Evolutionary conservation across 2,113 vertebrate species (phyloP), one percentile per base, ranked within the genome.

Genomic region (Myotis davidii): DNA sequence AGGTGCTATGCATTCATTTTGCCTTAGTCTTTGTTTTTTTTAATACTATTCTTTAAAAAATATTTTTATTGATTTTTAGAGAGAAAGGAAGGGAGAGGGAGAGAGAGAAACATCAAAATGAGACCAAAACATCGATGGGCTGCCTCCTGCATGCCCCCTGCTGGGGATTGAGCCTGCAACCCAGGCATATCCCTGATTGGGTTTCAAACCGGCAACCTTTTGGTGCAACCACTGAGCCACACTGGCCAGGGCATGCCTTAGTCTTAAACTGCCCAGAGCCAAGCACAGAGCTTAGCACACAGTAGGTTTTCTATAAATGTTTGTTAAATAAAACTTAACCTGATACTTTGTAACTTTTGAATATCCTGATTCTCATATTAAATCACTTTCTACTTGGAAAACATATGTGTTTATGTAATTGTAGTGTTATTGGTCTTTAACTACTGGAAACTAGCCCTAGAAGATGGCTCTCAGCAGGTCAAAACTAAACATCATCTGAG

Each of bases 311-410:
- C 69, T 94, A 18, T 21, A 85, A 91, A 83, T 59, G 81, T 52
- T 61, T 4, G 1, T 86, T 69, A 83, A 92, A 85, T 88, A 90
- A 82, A 81, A 86, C 73, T 50, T 37, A 70, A 65, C 25, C 32
- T 11, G 21, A 69, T 2, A n/a, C 10, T 52, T 88, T 65, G 8
- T 76, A 88, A 89, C 20, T 85, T 77, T 79, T 1, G 4, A 78
- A 52, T 76, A 56, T 70, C 56, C 21, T 37, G 10, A 32, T 86
- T 29, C 70, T 54, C 64, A 11, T 45, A 69, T 37, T 91, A 64
- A 92, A 52, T 94, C 48, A 56, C 0, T 77, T 94, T 90, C 88
- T 88, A 56, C 61, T 32, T 70, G 42, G 69, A 85, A 95, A 92
- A 78, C 5, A 1, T 50, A 14, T 25, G 2, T 76, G 11, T 73